Base-by-base conservation (phyloP, 2,888 invertebrate species). In the Parnassius mnemosyne region DNA sequence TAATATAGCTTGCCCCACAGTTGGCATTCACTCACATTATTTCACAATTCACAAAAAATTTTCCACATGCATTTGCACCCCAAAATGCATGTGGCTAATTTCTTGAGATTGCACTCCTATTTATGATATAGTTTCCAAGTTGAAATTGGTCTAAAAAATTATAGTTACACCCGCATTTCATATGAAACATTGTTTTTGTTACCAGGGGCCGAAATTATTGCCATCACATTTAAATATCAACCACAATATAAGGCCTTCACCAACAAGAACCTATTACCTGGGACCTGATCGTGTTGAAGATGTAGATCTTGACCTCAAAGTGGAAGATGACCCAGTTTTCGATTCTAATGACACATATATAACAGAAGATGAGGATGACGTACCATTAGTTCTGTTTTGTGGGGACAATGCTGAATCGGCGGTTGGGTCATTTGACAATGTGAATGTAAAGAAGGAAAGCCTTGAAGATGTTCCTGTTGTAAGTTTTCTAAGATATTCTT, bases 311-410 rank as follows among this genome's bases (percentile, higher is more conserved):
- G 53, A 49, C 11, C 13, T 62, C 1, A 66, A 67, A 52, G 49
- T 57, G 9, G 67, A 69, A 10, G 67, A 69, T 53, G 59, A 57
- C 47, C 50, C 53, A 7, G 58, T 61, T 9, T 50, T n/a, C 1
- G 61, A 61, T 51, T 20, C n/a, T n/a, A 42, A 62, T 7, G 43
- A 47, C 9, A 25, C 57, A 10, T 62, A 53, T 20, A 44, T 53
- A n/a, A 57, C 57, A 9, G 57, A 63, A 9, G 68, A 68, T 55
- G 71, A 73, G 44, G 74, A 76, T 53, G 66, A 75, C 10, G 49
- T 74, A 3, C 75, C 76, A 0, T 54, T 77, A 12, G 52, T 70
- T 3, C 61, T 70, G 61, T 60, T 75, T 9, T 69, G 65, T 53
- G 64, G 64, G 12, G 58, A 62, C 46, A 67, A 63, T 34, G 57